phyloP scores from a whole-genome alignment of 2,888 invertebrate genomes.

The Spialia ferax region DNA sequence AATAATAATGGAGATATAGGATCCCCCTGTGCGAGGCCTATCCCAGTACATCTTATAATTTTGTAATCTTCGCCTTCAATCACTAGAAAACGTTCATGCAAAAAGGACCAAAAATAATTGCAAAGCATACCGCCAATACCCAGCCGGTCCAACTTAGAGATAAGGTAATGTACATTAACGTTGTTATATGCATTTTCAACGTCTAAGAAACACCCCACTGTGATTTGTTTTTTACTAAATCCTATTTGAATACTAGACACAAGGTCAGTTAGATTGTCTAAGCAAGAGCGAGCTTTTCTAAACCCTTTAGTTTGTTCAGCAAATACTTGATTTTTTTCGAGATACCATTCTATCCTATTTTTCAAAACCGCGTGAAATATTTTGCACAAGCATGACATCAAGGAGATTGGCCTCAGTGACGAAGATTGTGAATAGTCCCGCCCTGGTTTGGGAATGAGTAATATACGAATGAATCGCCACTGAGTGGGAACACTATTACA shows the following conservation, averaged over 20 bases:
- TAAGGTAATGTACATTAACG: neutral
- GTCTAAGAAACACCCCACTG: neutral
- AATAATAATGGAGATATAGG: slow-evolving; percentile 4
- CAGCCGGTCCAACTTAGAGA: neutral
- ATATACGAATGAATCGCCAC: neutral
- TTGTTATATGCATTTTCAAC: neutral
- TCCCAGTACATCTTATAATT: neutral
- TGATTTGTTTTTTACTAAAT: neutral
- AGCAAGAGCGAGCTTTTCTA: neutral
- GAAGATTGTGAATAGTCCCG: neutral
- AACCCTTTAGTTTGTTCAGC: neutral
- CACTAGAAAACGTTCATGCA: neutral
- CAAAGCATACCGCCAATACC: neutral
- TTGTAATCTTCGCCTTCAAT: neutral
- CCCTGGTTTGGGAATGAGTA: neutral
- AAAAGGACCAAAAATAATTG: neutral
- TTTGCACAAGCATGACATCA: neutral
- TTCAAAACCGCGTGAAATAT: neutral
- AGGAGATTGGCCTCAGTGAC: neutral
- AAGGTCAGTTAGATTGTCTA: neutral
- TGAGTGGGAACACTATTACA: neutral
- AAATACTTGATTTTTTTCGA: neutral
- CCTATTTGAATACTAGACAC: neutral
- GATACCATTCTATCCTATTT: neutral
- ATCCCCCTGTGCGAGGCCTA: neutral